phyloP scores from a whole-genome alignment of 2,797 vertebrate genomes.

The Bradypodion ventrale region DNA sequence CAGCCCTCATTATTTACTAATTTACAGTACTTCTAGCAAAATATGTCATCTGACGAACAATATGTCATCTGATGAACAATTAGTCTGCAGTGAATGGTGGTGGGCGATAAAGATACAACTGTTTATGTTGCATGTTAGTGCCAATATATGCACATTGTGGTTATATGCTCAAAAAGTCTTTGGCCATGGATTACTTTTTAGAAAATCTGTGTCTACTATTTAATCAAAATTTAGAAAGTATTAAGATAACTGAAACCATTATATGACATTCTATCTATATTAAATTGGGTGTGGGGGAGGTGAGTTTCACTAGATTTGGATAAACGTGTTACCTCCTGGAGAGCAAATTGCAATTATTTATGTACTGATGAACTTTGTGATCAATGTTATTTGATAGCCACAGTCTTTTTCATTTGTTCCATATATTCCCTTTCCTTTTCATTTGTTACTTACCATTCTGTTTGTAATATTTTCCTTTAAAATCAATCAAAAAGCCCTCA shows the following conservation, averaged over 20 bases:
- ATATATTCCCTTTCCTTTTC: conserved; percentile 19
- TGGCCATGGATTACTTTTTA: background rate
- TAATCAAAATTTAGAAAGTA: background rate
- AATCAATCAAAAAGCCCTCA: conserved; percentile 23
- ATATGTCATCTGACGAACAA: background rate
- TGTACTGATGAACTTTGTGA: conserved; percentile 21
- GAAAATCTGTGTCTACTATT: background rate
- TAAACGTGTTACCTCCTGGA: conserved; percentile 14
- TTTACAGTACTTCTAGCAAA: background rate
- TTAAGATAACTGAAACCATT: background rate
- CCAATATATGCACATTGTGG: background rate
- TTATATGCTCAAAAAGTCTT: background rate
- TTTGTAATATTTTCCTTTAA: conserved; percentile 19
- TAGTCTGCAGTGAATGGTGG: background rate
- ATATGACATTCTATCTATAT: background rate
- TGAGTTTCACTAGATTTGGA: background rate
- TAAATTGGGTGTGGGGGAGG: too few relatives aligned
- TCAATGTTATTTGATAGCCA: conserved; percentile 33
- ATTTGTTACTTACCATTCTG: conserved; percentile 18
- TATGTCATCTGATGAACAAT: background rate
- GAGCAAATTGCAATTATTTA: conserved; percentile 32
- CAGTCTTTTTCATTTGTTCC: conserved; percentile 5
- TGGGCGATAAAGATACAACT: background rate
- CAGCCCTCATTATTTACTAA: background rate
- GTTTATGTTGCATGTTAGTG: background rate